A percentile compares a stretch with the other conserved stretches of the same genome.
These are phyloP conservation scores for Drosophila saltans DNA, from an alignment of 1,140 invertebrate species.

Conservation along the genomic window DNA sequence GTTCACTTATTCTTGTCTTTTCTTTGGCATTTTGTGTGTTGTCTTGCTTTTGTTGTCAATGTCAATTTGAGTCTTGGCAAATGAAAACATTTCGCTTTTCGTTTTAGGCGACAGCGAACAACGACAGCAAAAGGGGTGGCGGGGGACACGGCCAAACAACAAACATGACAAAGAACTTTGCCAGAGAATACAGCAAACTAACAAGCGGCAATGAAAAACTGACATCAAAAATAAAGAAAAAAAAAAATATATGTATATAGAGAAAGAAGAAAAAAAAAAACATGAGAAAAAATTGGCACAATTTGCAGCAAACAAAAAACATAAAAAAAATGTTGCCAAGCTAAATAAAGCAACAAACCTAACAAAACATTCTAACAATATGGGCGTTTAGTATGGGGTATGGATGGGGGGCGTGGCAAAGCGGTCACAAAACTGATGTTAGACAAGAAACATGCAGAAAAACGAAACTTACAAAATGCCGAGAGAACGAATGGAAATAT, in stretches of 20 bases:
- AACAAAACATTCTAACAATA: conserved; percentile 28
- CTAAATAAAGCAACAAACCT: conserved; percentile 33
- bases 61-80: conserved; percentile 57
- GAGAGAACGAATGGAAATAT: conserved; percentile 10
- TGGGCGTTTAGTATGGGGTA: neutral
- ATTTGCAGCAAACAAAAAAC: conserved; percentile 27
- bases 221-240: conserved; percentile 31
- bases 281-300: conserved; percentile 45
- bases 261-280: neutral
- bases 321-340: conserved; percentile 30
- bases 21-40: neutral
- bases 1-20: neutral
- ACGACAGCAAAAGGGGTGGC: neutral
- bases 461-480: conserved; percentile 1
- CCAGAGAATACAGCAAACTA: conserved; percentile 45
- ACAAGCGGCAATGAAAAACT: conserved; percentile 60
- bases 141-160: conserved; percentile 33
- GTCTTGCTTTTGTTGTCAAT: conserved; percentile 34
- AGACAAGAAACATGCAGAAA: conserved; percentile 8
- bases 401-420: neutral
- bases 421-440: conserved; percentile 13
- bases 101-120: conserved; percentile 22
- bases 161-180: conserved; percentile 65
- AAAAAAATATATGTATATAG: neutral
- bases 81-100: conserved; percentile 59